A percentile compares a stretch with the other conserved stretches of the same genome.
These are phyloP conservation scores for Pholis gunnellus DNA, from an alignment of 2,113 vertebrate species.

Conservation along the genomic window DNA sequence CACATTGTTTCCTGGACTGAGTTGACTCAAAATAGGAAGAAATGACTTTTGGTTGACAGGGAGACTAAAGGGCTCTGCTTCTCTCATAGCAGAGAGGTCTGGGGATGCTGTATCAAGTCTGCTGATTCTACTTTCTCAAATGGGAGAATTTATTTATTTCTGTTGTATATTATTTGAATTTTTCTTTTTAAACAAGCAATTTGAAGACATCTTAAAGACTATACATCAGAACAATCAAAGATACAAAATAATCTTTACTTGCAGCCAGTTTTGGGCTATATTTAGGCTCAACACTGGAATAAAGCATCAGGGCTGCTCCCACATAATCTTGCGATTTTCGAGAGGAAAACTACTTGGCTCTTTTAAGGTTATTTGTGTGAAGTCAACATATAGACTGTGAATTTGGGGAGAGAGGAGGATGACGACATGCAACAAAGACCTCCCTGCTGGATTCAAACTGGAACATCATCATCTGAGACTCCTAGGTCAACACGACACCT, in stretches of 20 bases:
- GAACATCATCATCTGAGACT: not conserved
- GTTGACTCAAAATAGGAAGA: constrained; percentile 17
- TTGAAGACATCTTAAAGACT: not conserved
- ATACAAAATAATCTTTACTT: not conserved
- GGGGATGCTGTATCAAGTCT: not conserved
- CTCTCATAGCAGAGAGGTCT: not conserved
- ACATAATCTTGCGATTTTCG: not conserved
- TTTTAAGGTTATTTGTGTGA: not conserved
- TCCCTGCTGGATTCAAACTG: not conserved
- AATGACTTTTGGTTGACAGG: constrained; percentile 7
- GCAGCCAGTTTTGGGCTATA: not conserved
- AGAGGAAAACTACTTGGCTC: not conserved
- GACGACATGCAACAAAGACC: not conserved
- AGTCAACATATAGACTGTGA: too few species aligned
- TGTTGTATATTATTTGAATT: too few species aligned
- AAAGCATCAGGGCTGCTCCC: not conserved
- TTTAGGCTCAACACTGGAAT: not conserved
- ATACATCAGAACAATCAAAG: not conserved
- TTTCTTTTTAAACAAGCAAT: too few species aligned
- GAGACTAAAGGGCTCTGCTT: not conserved
- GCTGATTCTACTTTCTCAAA: not conserved
- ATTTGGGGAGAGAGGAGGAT: not conserved
- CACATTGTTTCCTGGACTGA: constrained; percentile 44
- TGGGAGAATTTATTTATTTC: too few species aligned
- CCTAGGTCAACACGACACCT: not conserved